Percentiles rank a stretch among this genome's conserved stretches.
phyloP scores from a whole-genome alignment of 2,113 vertebrate genomes.

The Sturnus vulgaris region DNA sequence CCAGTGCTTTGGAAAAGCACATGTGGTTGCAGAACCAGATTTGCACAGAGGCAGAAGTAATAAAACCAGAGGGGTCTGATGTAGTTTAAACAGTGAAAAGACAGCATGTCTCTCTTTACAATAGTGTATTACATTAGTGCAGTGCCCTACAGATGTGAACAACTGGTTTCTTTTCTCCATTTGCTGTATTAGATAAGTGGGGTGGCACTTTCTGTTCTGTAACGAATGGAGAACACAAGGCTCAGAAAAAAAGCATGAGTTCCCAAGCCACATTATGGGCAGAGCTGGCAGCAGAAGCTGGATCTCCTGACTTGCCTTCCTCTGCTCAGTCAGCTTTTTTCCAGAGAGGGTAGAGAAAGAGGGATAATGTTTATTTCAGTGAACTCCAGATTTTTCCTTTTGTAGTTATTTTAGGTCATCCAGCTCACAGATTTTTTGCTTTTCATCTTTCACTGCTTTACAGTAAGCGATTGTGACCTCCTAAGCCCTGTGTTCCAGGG shows the following conservation, averaged over 20 bases:
- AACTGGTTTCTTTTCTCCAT: background rate
- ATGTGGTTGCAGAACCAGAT: rapidly evolving
- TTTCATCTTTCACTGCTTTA: background rate
- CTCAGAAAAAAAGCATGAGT: background rate
- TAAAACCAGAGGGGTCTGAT: background rate
- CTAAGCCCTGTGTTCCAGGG: background rate
- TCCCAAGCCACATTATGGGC: background rate
- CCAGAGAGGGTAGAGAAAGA: background rate
- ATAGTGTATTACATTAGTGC: background rate
- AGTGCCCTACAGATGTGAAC: background rate
- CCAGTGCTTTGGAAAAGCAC: background rate
- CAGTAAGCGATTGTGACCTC: background rate
- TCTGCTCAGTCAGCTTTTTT: background rate
- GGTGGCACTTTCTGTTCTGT: background rate
- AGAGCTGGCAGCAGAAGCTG: background rate
- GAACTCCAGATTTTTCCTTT: background rate
- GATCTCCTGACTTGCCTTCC: background rate
- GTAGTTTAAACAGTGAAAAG: background rate
- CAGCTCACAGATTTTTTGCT: background rate
- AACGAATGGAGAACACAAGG: background rate
- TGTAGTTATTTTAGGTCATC: background rate
- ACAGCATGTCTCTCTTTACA: background rate
- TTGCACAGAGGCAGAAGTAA: background rate
- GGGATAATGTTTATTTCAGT: background rate
- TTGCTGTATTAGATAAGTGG: background rate